Evolutionary conservation across 2,888 invertebrate genomes (phyloP).

Genomic region (Timema cristinae): DNA sequence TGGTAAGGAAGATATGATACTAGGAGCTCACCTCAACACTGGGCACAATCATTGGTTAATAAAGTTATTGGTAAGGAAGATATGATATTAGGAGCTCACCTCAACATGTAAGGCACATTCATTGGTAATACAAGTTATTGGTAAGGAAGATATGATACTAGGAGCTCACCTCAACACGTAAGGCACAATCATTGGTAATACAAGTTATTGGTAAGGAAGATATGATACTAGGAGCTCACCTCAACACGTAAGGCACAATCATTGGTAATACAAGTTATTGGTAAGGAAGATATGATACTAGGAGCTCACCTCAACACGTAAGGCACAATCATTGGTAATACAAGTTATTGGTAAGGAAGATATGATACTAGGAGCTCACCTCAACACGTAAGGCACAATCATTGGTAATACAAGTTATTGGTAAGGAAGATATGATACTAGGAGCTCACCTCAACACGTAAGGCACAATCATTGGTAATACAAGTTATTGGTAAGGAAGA

Average conservation of each 20-base stretch:
- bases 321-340: constrained; percentile 83
- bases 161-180: constrained; percentile 90
- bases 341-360: not conserved
- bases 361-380: constrained; percentile 58
- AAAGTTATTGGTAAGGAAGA: not conserved
- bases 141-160: not conserved
- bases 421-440: not conserved
- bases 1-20: not conserved
- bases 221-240: constrained; percentile 58
- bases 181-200: constrained; percentile 83
- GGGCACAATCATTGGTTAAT: constrained; percentile 85
- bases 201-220: not conserved
- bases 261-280: not conserved
- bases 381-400: too few relatives aligned
- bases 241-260: too few relatives aligned
- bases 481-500: not conserved
- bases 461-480: constrained; percentile 83
- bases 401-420: not conserved
- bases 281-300: not conserved
- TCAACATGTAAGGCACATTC: too few relatives aligned
- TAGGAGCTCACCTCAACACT: constrained; percentile 82
- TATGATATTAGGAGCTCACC: constrained; percentile 58
- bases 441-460: constrained; percentile 90
- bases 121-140: not conserved
- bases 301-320: constrained; percentile 90